phyloP scores from a whole-genome alignment of 2,797 vertebrate genomes.

The Acrossocheilus wenchowensis region DNA sequence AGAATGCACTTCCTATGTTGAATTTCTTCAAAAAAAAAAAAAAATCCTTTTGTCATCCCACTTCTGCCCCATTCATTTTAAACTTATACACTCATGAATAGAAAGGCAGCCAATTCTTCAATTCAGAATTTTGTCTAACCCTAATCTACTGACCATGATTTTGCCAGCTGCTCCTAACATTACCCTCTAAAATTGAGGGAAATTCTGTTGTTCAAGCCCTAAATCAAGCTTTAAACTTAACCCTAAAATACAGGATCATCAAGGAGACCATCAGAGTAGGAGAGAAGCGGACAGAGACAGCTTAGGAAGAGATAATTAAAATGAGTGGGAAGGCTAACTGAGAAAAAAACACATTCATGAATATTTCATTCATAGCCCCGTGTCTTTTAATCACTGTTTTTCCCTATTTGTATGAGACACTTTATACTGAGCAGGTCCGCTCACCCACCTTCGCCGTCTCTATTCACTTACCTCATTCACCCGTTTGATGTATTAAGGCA shows the following conservation, averaged over 20 bases:
- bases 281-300: not conserved
- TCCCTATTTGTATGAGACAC: conserved; percentile 14
- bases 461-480: not conserved
- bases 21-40: not conserved
- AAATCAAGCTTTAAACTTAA: not conserved
- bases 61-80: not conserved
- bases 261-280: conserved; percentile 1
- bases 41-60: not conserved
- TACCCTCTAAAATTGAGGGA: not conserved
- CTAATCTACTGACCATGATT: not conserved
- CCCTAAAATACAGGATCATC: not conserved
- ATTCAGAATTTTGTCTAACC: not conserved
- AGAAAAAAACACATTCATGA: conserved; percentile 25
- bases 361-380: conserved; percentile 21
- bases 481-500: conserved; percentile 27
- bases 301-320: conserved; percentile 14
- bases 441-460: not conserved
- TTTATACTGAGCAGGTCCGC: conserved; percentile 4
- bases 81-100: not conserved
- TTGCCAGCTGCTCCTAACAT: not conserved
- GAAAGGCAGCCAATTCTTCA: not conserved
- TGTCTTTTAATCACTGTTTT: conserved; percentile 36
- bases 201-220: not conserved
- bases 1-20: too few species aligned
- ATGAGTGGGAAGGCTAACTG: not conserved